Conservation (phyloP, 2,113 vertebrate species). For the Gadus macrocephalus region DNA sequence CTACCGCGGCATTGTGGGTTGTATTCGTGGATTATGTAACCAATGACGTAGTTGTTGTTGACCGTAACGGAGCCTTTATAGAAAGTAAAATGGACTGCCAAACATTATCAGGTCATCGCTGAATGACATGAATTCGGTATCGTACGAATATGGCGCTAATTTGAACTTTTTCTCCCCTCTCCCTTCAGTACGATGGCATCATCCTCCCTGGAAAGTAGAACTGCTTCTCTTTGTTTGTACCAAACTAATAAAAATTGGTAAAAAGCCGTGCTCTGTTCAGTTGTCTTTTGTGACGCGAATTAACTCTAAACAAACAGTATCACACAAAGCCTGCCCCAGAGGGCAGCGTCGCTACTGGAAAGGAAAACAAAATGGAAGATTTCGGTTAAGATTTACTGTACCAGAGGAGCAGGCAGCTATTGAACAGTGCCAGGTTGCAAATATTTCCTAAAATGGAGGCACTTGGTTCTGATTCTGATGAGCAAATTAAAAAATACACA, state of each 20-base stretch:
- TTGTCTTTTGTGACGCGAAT: neutral
- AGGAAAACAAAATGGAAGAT: no score
- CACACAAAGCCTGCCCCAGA: no score
- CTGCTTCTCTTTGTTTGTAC: constrained; percentile 65
- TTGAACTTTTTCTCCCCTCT: constrained; percentile 3
- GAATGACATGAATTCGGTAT: no score
- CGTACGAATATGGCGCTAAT: no score
- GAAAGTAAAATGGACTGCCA: no score
- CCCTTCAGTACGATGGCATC: constrained; percentile 91
- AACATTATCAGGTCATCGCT: no score
- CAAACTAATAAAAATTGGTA: constrained; percentile 74
- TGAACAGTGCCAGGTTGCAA: neutral
- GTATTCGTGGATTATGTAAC: no score
- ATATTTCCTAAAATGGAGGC: neutral
- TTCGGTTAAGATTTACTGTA: neutral
- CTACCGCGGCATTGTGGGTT: no score
- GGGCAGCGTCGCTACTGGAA: no score
- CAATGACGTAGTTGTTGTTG: no score
- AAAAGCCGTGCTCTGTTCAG: constrained; percentile 61
- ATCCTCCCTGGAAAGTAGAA: constrained; percentile 96
- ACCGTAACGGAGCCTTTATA: no score
- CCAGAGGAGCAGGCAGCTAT: neutral
- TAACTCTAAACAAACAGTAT: no score
- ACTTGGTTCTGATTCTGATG: neutral
- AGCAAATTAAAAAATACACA: neutral